Evolutionary conservation across 1,140 invertebrate species (phyloP), one percentile per base, ranked within the genome.

Genomic region (Solenopsis invicta): DNA sequence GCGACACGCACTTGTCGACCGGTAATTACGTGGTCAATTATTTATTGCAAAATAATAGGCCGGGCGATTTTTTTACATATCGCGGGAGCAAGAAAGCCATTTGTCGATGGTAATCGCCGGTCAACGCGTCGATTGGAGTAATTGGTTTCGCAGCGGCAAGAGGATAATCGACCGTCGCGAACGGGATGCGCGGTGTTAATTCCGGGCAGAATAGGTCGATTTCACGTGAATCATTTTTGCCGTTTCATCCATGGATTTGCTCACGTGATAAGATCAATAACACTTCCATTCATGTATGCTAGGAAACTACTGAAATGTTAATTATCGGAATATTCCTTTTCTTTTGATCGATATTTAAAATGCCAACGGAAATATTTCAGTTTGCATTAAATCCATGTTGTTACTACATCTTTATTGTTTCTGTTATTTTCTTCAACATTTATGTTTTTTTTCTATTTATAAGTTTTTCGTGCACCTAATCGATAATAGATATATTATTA

Each of bases 21-120:
- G 54, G 41, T 48, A 74, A 82, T 82, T 61, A 21, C 78, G 52
- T 52, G 54, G 34, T 82, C 54, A 59, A 82, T 74, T 59, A 74
- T 82, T 74, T 74, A 74, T 74, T 16, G 50, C 50, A 52, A 37
- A 50, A 74, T 82, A 72, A 59, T 72, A 24, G 66, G 16, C 5
- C 16, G 37, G 54, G 34, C 18, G 16, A 69, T 69, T 69, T 81
- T 56, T 82, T 82, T 74, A 24, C 54, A 24, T 54, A 1, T 48
- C 16, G 16, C 67, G 37, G 18, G 8, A 41, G n/a, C 52, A 45
- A 24, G 48, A 82, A 74, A 48, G 21, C 24, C 24, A 41, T 72
- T 72, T 56, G 52, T 82, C 48, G 69, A 61, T 29, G 66, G 41
- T 50, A 34, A 66, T 78, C 18, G 56, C 2, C 77, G 48, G 76